Evolutionary conservation across 2,797 vertebrate genomes (phyloP), one percentile per base, ranked within the genome.

Genomic region (Hybognathus amarus): DNA sequence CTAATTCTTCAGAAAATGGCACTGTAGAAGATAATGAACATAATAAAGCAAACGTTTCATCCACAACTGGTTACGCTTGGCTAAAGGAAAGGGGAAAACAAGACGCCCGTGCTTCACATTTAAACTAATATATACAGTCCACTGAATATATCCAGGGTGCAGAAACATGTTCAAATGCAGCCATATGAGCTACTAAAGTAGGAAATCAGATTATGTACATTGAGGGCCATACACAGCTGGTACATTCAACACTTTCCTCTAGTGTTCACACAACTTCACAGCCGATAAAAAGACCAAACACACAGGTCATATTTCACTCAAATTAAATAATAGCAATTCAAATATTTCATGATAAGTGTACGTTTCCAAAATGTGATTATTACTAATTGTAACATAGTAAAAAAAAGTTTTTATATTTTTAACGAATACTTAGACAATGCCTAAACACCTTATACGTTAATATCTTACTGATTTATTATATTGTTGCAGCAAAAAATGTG

Each of bases 181-280:
- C 63, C 36, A 15, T 17, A 27, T 8, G 38, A 69, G 24, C 73
- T 33, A 20, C 47, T 30, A 68, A 47, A 47, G 74, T 33, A 77
- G n/a, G 69, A 66, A 83, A 70, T 70, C 63, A 67, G 63, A 27
- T 20, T 76, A 69, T 77, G 5, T 68, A 80, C 77, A 67, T 17
- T 61, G 67, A 66, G 69, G 61, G 74, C 74, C 64, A 47, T 77
- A 54, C 30, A 33, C 70, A 73, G 73, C 56, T 64, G 64, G 52
- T 83, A 83, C 82, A 83, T 83, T 80, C 78, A 80, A 80, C 64
- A 79, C 64, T 70, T 80, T 80, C 45, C 38, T 56, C 56, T 75
- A 83, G 70, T 42, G 68, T 78, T 78, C 47, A 36, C 42, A 50
- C 61, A 78, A 78, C 33, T 17, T 74, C 40, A 81, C 56, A 38